A percentile compares a stretch with the other conserved stretches of the same genome.
phyloP scores from a whole-genome alignment of 1,140 invertebrate species.

The Drosophila tsacasi region DNA sequence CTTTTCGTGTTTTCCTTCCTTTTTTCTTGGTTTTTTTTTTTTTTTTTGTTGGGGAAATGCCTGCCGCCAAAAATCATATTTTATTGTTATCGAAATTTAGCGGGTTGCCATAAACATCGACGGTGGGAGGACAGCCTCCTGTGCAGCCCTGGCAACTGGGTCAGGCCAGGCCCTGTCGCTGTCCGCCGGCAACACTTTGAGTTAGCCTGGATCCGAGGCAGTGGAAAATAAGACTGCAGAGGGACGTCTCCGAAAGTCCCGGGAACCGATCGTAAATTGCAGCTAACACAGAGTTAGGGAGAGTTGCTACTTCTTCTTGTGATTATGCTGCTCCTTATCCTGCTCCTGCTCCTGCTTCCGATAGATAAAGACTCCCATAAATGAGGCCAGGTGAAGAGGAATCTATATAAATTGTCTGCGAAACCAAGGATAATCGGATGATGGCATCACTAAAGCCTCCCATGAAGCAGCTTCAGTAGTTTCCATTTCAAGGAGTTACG shows the following conservation, averaged over 20 bases:
- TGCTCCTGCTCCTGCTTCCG: too few relatives aligned
- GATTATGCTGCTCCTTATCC: too few relatives aligned
- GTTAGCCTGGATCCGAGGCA: neutral
- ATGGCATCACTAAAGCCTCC: neutral
- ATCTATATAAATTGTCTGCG: neutral
- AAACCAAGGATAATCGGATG: neutral
- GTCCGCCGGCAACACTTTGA: neutral
- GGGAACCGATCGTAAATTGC: neutral
- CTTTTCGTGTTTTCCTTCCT: slow-evolving; percentile 63
- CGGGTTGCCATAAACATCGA: slow-evolving; percentile 60
- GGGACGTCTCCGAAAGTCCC: neutral
- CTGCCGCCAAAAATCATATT: slow-evolving; percentile 72
- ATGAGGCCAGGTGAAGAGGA: neutral
- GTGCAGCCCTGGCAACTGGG: slow-evolving; percentile 28
- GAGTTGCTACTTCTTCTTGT: neutral
- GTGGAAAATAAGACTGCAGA: neutral
- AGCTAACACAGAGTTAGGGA: neutral
- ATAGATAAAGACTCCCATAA: neutral
- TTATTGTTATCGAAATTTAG: slow-evolving; percentile 81
- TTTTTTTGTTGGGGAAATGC: neutral
- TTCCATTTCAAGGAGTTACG: neutral
- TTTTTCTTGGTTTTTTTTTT: slow-evolving; percentile 13
- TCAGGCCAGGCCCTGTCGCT: slow-evolving; percentile 10
- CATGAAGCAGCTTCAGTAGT: neutral
- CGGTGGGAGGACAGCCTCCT: neutral